Evolutionary conservation across 2,888 invertebrate genomes (phyloP), one percentile per base, ranked within the genome.

Genomic region (Eilema griseolum): DNA sequence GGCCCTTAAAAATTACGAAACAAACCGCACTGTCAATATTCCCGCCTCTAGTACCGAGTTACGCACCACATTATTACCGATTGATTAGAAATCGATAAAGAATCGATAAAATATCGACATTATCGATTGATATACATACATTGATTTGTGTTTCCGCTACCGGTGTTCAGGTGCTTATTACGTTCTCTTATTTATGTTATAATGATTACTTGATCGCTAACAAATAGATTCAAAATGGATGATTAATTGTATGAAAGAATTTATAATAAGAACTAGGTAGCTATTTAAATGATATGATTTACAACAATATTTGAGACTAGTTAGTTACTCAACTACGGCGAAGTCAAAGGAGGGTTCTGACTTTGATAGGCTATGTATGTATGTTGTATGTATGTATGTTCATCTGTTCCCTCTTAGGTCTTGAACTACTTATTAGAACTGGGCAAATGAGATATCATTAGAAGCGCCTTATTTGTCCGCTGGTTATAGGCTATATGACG

Each of bases 121-220:
- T 37, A 66, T 61, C 68, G 81, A 85, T 83, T 75, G 79, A 83
- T 82, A 77, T 72, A 37, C 1, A 8, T 33, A 71, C 75, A 81
- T 76, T 88, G 90, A 91, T 91, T 92, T 89, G 87, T 90, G 86
- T 87, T 87, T 93, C 92, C 92, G 92, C 92, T 93, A 92, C 92
- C 85, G 88, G 90, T 90, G 83, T 90, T 90, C 76, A 78, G 72
- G 75, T 77, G 67, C 83, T 85, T 79, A 89, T 90, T 90, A 89
- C 67, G 57, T 23, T 59, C 67, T 63, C 68, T 66, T 63, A 69
- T 63, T 71, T 56, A 65, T 41, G 67, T 61, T 67, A 33, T 71
- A 71, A 71, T 71, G 10, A 64, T 67, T 37, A 46, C 57, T 63
- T 71, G 10, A 64, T 67, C 52, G 33, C 57, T 63, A 64, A 62